These are phyloP conservation scores for Parascotia fuliginaria DNA, from an alignment of 2,888 invertebrate species.

Conservation along the genomic window DNA sequence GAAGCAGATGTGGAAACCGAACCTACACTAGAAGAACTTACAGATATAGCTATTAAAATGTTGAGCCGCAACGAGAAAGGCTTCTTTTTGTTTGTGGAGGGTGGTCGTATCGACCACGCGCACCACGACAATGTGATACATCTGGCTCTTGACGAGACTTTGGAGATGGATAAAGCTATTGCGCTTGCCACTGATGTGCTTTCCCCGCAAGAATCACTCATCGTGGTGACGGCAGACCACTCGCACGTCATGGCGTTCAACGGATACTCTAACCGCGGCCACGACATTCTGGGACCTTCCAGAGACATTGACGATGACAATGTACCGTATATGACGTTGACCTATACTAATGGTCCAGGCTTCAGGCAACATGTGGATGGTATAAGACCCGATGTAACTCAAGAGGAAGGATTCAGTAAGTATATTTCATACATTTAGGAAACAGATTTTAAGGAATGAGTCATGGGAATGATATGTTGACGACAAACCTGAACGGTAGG, in stretches of 20 bases:
- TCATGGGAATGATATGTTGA: no score
- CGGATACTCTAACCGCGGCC: constrained; percentile 87
- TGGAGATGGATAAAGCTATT: constrained; percentile 87
- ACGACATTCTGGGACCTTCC: constrained; percentile 50
- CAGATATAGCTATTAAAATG: constrained; percentile 88
- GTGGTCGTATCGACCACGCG: constrained; percentile 87
- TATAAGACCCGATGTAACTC: constrained; percentile 21
- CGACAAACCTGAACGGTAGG: no score
- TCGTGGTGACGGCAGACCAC: constrained; percentile 92
- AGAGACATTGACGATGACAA: constrained; percentile 1
- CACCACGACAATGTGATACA: constrained; percentile 86
- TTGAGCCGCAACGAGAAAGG: constrained; percentile 88
- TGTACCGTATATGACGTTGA: constrained; percentile 52
- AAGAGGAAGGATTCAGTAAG: constrained; percentile 18
- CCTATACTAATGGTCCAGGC: constrained; percentile 65
- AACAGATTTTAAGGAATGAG: no score
- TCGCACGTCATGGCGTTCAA: constrained; percentile 89
- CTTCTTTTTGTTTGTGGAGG: constrained; percentile 91
- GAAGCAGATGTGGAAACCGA: constrained; percentile 74
- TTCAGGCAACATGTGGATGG: constrained; percentile 16
- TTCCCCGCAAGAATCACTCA: constrained; percentile 85
- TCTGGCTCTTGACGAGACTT: constrained; percentile 88
- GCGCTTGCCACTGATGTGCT: constrained; percentile 72
- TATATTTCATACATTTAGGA: background rate
- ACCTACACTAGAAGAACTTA: constrained; percentile 86